Evolutionary conservation across 2,888 invertebrate species (phyloP), one percentile per base, ranked within the genome.

Genomic region (Amphipoea oculea): DNA sequence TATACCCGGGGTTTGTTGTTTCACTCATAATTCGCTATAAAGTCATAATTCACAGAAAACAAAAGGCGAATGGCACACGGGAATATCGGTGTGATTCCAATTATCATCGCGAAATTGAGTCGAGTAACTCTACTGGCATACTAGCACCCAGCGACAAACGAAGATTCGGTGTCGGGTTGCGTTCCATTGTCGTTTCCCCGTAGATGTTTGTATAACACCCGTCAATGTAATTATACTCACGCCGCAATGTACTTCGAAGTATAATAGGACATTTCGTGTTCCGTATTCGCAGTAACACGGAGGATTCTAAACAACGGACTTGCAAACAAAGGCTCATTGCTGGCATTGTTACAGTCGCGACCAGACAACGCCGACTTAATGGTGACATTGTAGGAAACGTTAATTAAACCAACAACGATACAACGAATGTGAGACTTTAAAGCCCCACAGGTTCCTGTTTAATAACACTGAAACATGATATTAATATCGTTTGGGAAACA

Each of bases 311-410:
- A 89, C 91, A 91, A 91, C 89, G 88, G 88, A 87, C 81, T 88
- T 82, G 90, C 92, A 93, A 95, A 96, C 95, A 96, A 96, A 95
- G 95, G 92, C 92, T 89, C 90, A 92, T 90, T 90, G 90, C 89
- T 86, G 84, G 90, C 90, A 94, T 94, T 94, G 94, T 94, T 93
- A 91, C 91, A 91, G 88, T 87, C 83, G 85, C 92, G 92, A 90
- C 90, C 92, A 93, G 92, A 93, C 93, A 92, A 93, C 94, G 89
- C 89, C 88, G 93, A 92, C 94, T 95, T 95, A 96, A 96, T 95
- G 94, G 94, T 95, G 95, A 95, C 96, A 95, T 94, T 93, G 93
- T 94, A 95, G 95, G 94, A 95, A 95, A 94, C 92, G 94, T 96
- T 96, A 95, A 96, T 96, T 96, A 96, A 95, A 94, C 92, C 93